Conservation (phyloP, 64 coral and sea anemone genomes). For the Trachythela sp. region DNA sequence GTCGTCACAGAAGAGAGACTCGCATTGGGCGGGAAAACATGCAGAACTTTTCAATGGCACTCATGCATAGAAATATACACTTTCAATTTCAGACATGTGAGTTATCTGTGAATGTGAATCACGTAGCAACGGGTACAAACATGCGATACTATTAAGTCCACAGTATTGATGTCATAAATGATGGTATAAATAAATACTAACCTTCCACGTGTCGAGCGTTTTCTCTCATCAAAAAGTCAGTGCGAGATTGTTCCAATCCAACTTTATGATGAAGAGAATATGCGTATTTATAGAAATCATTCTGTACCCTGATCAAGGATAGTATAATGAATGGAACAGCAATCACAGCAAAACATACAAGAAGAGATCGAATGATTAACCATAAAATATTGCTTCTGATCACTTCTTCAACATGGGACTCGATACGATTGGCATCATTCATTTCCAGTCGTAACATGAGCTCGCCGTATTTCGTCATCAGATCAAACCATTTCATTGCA, state of each 20-base stretch:
- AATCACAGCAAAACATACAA: neutral
- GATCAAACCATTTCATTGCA: neutral
- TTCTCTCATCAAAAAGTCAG: conserved; percentile 13
- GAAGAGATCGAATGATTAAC: neutral
- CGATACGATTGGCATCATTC: neutral
- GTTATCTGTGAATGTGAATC: no score
- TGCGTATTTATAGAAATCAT: neutral
- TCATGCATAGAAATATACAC: no score
- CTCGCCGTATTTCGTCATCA: neutral
- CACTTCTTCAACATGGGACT: neutral
- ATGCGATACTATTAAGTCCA: no score
- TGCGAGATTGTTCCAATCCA: neutral
- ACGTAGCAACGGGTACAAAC: no score
- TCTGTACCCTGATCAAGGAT: neutral
- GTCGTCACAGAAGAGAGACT: no score
- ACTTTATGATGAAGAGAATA: conserved; percentile 3
- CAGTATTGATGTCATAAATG: no score
- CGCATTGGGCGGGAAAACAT: no score
- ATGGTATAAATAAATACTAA: neutral
- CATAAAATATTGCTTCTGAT: neutral
- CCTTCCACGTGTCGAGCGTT: neutral
- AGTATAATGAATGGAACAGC: neutral
- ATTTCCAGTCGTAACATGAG: neutral
- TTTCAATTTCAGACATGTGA: no score
- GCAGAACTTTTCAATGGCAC: no score